Base-by-base conservation (phyloP, 2,113 vertebrate genomes). In the Oreocharis arfaki region DNA sequence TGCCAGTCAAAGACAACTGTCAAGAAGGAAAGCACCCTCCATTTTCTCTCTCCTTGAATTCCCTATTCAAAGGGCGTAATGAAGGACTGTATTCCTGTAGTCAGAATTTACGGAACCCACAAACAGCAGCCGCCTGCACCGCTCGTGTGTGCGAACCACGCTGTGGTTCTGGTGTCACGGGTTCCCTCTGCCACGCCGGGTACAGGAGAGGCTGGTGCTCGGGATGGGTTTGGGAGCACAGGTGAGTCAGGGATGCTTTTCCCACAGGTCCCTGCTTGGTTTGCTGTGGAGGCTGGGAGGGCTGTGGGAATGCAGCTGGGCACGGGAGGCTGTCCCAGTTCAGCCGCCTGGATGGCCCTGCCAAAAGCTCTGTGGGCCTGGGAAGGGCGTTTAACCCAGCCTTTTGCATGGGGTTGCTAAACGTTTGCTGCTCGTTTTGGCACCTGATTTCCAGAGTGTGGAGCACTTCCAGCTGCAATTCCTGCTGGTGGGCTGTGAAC, bases 401-500 rank as follows among this genome's bases (percentile, higher is more conserved):
- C 0, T 73, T 80, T 59, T 26, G 18, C 90, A 23, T 7, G 67
- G 84, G 23, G 55, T 3, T 65, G 85, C 74, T 91, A 74, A 85
- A 86, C 21, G 59, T 59, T 4, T 35, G 67, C 67, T 77, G 50
- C 21, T 95, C 71, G 12, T 96, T 95, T 80, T 86, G 93, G 71
- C 79, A 28, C 46, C 74, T 37, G 46, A 33, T 85, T 91, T 85
- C 84, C 78, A 85, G 84, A 75, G 59, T 3, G 39, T 7, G 3
- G 81, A 95, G 80, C 86, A 44, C 33, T 91, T 87, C 79, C 93
- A 96, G 89, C 93, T 95, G 94, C 89, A 94, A 3, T 11, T 92
- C 84, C 87, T 95, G 96, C 93, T 44, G 90, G 10, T 23, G 55
- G 69, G 63, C 90, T 84, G 46, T 76, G 93, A 91, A 80, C 87